Evolutionary conservation across 30 jellyfish, hydroid and myxozoan species (phyloP), one percentile per base, ranked within the genome.

Genomic region (Pseudorhiza aurosa): DNA sequence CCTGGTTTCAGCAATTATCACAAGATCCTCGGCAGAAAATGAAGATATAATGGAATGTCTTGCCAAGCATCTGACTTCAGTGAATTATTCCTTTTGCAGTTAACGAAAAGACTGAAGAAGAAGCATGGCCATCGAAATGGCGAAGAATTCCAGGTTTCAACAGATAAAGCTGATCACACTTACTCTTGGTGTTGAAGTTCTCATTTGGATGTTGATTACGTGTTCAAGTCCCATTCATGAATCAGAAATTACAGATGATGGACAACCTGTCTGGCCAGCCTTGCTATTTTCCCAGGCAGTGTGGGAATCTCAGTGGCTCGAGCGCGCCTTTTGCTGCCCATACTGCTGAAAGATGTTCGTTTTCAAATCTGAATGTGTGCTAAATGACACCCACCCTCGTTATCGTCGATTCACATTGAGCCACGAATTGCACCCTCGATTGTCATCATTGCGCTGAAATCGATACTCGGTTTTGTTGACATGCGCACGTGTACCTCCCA

Each of bases 401-500:
- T 29, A 50, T 21, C 64, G 35, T 45, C 68, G 12, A 17, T 72
- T 50, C 74, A n/a, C 86, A 53, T 64, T 57, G 15, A 8, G 44
- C 69, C 32, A 14, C 69, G 43, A 31, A 75, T 53, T 75, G 28
- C 21, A 40, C 18, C 79, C n/a, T 50, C 47, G 44, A 75, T 56
- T 46, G 67, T 67, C 71, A 43, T 72, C 75, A 50, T 72, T 36
- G 25, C 55, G 35, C 19, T 25, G 76, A 25, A 30, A 31, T 18
- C 65, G 69, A 21, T 22, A 22, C 37, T 14, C 7, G 28, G 47
- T 60, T 58, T 44, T 72, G 81, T 84, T 71, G 71, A 49, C 77
- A 22, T 50, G 84, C 64, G 70, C 95, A 84, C 95, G 95, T 84
- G 95, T 84, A 77, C 43, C 29, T 60, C 84, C 88, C 95, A 84